These are phyloP conservation scores for Amblyraja radiata DNA, from an alignment of 2,797 vertebrate species.

Conservation along the genomic window DNA sequence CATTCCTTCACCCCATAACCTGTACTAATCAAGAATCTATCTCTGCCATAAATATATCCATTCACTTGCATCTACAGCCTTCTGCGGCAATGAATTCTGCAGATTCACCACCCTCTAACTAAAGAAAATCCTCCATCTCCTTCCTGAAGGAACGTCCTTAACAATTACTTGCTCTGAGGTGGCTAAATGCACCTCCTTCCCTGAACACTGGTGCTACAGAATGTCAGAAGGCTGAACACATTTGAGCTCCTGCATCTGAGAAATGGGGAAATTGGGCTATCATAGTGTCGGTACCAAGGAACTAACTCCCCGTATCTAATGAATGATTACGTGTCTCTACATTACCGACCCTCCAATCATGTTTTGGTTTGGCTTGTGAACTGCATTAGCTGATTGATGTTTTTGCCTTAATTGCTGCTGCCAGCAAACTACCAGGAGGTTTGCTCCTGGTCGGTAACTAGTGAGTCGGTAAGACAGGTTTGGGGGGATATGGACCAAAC, in stretches of 20 bases:
- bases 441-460: not conserved
- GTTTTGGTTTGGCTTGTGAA: not conserved
- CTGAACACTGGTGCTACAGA: not conserved
- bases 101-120: no score
- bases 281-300: not conserved
- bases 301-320: not conserved
- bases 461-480: not conserved
- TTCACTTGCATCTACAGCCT: no score
- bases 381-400: not conserved
- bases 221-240: not conserved
- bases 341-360: not conserved
- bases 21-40: no score
- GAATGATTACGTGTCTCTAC: not conserved
- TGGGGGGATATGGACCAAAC: no score
- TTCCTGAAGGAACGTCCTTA: no score
- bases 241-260: not conserved
- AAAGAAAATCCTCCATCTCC: no score
- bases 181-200: not conserved
- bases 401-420: no score
- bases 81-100: no score
- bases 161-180: not conserved
- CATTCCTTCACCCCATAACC: no score
- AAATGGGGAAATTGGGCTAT: not conserved
- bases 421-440: not conserved
- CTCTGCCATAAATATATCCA: no score